These are phyloP conservation scores for Macquaria australasica DNA, from an alignment of 2,113 vertebrate genomes.

Conservation along the genomic window DNA sequence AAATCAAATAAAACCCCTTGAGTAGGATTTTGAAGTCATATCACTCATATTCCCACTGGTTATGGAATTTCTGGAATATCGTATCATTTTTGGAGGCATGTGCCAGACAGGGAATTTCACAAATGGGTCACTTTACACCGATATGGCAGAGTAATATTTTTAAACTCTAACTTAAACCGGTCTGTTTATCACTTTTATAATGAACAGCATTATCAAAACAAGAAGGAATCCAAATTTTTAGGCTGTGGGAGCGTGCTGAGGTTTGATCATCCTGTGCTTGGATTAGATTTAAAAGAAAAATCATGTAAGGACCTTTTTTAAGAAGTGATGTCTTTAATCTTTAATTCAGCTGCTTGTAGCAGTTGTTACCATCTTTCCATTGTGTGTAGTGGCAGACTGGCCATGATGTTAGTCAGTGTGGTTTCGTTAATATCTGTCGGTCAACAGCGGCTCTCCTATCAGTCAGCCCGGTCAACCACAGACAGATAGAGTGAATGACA, in stretches of 20 bases:
- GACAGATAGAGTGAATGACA: slow-evolving; percentile 53
- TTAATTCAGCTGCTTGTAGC: slow-evolving; percentile 59
- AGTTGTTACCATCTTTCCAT: slow-evolving; percentile 26
- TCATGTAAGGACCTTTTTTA: slow-evolving; percentile 43
- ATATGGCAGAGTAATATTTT: background rate
- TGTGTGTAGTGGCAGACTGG: background rate
- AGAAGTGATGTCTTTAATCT: slow-evolving; percentile 56
- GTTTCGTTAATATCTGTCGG: background rate
- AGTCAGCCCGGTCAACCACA: slow-evolving; percentile 41
- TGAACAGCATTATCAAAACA: slow-evolving; percentile 26
- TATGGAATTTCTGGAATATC: slow-evolving; percentile 62
- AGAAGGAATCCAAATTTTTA: slow-evolving; percentile 22
- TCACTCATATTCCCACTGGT: slow-evolving; percentile 43
- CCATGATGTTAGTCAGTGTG: background rate
- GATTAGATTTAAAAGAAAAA: slow-evolving; percentile 58
- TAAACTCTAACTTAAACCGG: slow-evolving; percentile 1
- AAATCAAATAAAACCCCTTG: slow-evolving; percentile 73
- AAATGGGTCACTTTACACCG: slow-evolving; percentile 54
- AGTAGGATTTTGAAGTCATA: slow-evolving; percentile 64
- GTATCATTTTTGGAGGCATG: slow-evolving; percentile 26
- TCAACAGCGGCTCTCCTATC: background rate
- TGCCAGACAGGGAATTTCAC: slow-evolving; percentile 39
- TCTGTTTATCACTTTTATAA: slow-evolving; percentile 22
- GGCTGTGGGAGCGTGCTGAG: background rate
- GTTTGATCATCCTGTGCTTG: slow-evolving; percentile 49